Evolutionary conservation across 2,113 vertebrate species (phyloP), one percentile per base, ranked within the genome.

Genomic region (Gulo gulo): DNA sequence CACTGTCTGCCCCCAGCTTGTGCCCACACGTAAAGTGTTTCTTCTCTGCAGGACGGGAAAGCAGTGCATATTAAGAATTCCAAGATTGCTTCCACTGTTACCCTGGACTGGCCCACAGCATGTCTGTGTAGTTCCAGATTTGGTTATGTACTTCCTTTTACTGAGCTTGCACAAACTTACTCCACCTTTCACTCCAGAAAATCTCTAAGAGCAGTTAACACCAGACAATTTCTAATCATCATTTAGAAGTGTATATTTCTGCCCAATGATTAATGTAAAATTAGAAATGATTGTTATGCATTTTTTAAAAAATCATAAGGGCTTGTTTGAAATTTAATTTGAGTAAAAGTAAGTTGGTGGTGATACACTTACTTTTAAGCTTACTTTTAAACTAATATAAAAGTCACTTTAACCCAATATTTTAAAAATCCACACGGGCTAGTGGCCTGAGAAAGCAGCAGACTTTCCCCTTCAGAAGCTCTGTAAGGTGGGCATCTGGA

Each of bases 251-350:
- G 34, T 29, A 18, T 61, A 50, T 65, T 47, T 88, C 88, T 47
- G 34, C 45, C 63, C 45, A 59, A 45, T 16, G 47, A 59, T 47
- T 79, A 88, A 73, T 47, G 71, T 88, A 36, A 34, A 86, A 52
- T 88, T 84, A 88, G 69, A 96, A 84, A 85, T 36, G 24, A 79
- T 29, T 50, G 5, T 31, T 88, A 20, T 18, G 14, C 31, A 15
- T 57, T 74, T 65, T 47, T 24, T 59, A 69, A 31, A 31, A 31
- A 78, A 34, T 31, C 45, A 29, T 76, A 52, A 52, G 23, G 16
- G 24, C 15, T 67, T 74, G 21, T 82, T 86, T 87, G 74, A 94
- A 74, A 65, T 91, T 74, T 73, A n/a, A 93, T 55, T 74, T 74
- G 31, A 42, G 20, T 73, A 79, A 84, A 42, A 55, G 2, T 73